Conservation (phyloP, 2,113 vertebrate species). For the Austrofundulus limnaeus region DNA sequence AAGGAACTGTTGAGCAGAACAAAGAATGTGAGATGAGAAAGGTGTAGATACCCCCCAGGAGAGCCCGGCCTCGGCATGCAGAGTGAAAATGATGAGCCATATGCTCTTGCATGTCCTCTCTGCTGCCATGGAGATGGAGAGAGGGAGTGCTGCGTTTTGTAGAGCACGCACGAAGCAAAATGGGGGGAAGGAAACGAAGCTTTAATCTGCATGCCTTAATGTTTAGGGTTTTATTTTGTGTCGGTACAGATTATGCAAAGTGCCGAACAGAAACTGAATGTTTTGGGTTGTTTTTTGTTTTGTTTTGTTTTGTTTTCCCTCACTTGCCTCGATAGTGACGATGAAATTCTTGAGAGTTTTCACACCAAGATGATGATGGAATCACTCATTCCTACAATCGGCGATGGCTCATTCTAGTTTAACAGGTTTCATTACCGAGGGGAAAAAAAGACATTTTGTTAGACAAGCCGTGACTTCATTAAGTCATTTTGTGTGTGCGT, state of each 20-base stretch:
- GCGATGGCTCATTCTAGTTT: constrained; percentile 27
- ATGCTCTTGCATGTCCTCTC: constrained; percentile 74
- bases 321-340: not conserved
- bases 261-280: not conserved
- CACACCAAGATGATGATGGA: constrained; percentile 6
- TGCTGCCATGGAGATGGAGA: constrained; percentile 74
- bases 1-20: constrained; percentile 60
- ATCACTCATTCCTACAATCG: constrained; percentile 4
- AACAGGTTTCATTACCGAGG: constrained; percentile 22
- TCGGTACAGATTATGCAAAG: not conserved
- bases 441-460: constrained; percentile 39
- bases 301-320: too few relatives aligned
- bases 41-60: constrained; percentile 71
- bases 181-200: constrained; percentile 22
- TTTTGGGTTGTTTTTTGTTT: too few relatives aligned
- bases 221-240: constrained; percentile 12
- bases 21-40: constrained; percentile 63
- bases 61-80: constrained; percentile 71
- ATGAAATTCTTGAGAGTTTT: constrained; percentile 6
- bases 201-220: constrained; percentile 4
- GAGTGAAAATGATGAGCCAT: constrained; percentile 80
- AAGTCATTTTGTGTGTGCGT: constrained; percentile 31
- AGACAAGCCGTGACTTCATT: constrained; percentile 51
- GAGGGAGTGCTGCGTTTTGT: constrained; percentile 57
- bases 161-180: constrained; percentile 48